phyloP scores from a whole-genome alignment of 2,797 vertebrate species.

The Manis javanica region DNA sequence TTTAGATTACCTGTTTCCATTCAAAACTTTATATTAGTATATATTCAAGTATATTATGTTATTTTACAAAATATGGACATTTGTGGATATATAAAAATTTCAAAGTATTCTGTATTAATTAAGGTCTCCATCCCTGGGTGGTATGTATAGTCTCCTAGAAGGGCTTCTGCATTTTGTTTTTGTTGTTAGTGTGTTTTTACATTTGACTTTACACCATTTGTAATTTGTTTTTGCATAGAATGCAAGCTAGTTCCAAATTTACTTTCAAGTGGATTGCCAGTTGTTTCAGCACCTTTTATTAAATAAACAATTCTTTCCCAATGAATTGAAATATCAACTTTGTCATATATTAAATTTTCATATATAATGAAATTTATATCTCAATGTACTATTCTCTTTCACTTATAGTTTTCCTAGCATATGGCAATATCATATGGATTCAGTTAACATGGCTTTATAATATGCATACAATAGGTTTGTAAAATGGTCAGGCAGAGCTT shows the following conservation, averaged over 20 bases:
- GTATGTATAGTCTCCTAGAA: not conserved
- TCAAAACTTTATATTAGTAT: slow-evolving; percentile 26
- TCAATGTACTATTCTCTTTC: not conserved
- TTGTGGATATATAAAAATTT: slow-evolving; percentile 40
- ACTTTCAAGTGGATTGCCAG: not conserved
- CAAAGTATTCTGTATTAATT: not conserved
- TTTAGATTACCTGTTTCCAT: slow-evolving; percentile 24
- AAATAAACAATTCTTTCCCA: slow-evolving; percentile 19
- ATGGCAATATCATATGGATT: not conserved
- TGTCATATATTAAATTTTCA: not conserved
- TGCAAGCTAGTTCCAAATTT: not conserved
- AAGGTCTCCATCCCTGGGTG: not conserved
- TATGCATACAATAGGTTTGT: not conserved
- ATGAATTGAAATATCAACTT: not conserved
- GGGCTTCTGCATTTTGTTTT: not conserved
- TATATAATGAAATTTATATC: not conserved
- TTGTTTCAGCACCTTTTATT: not conserved
- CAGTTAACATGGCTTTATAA: not conserved
- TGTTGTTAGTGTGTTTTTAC: not conserved
- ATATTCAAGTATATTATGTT: not conserved
- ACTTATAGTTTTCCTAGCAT: slow-evolving; percentile 10
- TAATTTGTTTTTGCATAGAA: slow-evolving; percentile 21
- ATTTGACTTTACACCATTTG: slow-evolving; percentile 22
- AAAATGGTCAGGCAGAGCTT: not conserved
- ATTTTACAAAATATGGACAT: slow-evolving; percentile 40